These are phyloP conservation scores for Alethe castanea DNA, from an alignment of 2,113 vertebrate genomes.

Conservation along the genomic window DNA sequence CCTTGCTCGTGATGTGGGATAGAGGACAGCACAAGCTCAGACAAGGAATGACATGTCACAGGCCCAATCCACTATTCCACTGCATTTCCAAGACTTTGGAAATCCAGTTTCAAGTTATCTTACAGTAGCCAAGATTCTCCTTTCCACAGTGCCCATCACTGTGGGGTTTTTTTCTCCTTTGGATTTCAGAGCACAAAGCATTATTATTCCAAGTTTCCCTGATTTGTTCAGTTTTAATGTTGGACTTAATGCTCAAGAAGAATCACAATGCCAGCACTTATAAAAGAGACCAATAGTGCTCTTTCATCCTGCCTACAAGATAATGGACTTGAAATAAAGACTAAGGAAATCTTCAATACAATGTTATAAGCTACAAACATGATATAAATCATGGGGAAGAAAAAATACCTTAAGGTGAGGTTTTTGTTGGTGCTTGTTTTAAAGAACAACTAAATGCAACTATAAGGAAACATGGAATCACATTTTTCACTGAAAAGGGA, in stretches of 20 bases:
- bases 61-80: not conserved
- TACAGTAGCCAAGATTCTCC: not conserved
- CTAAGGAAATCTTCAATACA: not conserved
- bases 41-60: not conserved
- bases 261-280: not conserved
- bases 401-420: not conserved
- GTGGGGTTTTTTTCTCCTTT: not conserved
- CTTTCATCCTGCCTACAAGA: not conserved
- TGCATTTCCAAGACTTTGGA: not conserved
- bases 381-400: not conserved
- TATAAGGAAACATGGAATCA: not conserved
- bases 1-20: accelerated
- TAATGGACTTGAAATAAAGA: not conserved
- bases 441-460: not conserved
- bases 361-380: accelerated
- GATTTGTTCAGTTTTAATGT: not conserved
- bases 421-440: not conserved
- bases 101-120: not conserved
- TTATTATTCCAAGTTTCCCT: not conserved
- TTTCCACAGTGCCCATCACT: not conserved
- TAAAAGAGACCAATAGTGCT: not conserved
- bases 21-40: not conserved
- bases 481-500: not conserved
- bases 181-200: not conserved
- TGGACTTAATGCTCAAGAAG: not conserved